Percentiles rank a stretch among this genome's conserved stretches.
These are phyloP conservation scores for Cirrhinus mrigala DNA, from an alignment of 2,797 vertebrate genomes.

Conservation along the genomic window DNA sequence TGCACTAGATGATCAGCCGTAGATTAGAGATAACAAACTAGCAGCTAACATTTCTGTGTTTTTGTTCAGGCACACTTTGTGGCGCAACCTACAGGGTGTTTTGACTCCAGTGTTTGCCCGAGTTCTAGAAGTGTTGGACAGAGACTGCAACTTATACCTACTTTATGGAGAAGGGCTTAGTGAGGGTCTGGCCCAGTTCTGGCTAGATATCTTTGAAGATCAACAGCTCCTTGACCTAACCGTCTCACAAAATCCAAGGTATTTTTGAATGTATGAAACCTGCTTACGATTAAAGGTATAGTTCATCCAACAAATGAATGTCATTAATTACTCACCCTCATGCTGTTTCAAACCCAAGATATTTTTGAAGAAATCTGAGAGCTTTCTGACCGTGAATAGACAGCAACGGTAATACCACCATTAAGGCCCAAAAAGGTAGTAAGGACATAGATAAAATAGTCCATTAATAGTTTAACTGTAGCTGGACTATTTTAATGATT, in stretches of 20 bases:
- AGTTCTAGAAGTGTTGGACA: constrained; percentile 76
- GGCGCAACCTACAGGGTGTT: constrained; percentile 75
- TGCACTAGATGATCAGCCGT: neutral
- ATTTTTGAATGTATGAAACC: neutral
- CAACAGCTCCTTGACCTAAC: constrained; percentile 67
- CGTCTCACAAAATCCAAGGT: constrained; percentile 68
- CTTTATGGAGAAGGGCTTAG: constrained; percentile 65
- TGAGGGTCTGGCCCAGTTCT: constrained; percentile 68
- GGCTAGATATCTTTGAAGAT: constrained; percentile 79
- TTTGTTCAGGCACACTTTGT: constrained; percentile 76
- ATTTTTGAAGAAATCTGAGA: too few species aligned
- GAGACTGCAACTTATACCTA: constrained; percentile 75
- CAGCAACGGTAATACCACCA: too few species aligned
- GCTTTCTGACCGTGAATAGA: too few species aligned
- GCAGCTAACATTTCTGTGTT: neutral
- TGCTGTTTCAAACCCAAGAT: too few species aligned
- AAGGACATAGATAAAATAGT: too few species aligned
- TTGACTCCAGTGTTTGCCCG: constrained; percentile 73
- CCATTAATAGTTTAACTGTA: too few species aligned
- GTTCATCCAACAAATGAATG: too few species aligned
- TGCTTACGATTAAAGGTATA: neutral
- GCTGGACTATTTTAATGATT: too few species aligned
- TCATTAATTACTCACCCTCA: too few species aligned
- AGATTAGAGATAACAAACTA: neutral
- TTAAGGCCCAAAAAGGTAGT: too few species aligned